Evolutionary conservation across 2,888 invertebrate genomes (phyloP).

Genomic region (Lepetodrilus schrolli): DNA sequence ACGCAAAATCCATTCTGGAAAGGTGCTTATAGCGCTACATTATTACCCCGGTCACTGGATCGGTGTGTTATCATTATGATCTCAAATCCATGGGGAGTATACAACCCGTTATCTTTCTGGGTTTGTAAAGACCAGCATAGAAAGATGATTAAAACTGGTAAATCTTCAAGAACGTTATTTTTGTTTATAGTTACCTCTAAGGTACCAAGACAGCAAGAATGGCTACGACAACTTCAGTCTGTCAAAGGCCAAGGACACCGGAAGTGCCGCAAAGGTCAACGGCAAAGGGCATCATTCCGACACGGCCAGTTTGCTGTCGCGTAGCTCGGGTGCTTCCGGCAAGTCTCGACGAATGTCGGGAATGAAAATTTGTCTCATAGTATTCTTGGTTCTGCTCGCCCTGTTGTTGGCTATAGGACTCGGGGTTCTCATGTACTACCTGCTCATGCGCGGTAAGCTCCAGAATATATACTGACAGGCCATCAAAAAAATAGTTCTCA

Average conservation of each 20-base stretch:
- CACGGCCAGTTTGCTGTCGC: constrained; percentile 36
- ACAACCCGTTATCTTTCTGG: no score
- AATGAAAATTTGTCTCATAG: constrained; percentile 31
- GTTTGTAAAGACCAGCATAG: not conserved
- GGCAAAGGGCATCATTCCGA: constrained; percentile 33
- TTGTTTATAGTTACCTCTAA: not conserved
- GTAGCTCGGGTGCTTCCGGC: constrained; percentile 31
- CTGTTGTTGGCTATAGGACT: constrained; percentile 39
- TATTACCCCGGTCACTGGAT: no score
- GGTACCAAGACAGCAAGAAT: not conserved
- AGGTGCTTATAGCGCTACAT: no score
- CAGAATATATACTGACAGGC: not conserved
- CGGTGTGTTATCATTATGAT: no score
- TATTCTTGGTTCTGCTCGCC: constrained; percentile 39
- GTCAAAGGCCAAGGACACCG: constrained; percentile 13
- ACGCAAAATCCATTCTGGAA: no score
- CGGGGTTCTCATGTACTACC: constrained; percentile 42
- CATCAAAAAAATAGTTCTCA: no score
- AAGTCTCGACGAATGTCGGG: constrained; percentile 28
- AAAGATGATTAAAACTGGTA: not conserved
- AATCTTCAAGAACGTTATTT: not conserved
- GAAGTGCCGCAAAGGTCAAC: constrained; percentile 26
- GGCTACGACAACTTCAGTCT: constrained; percentile 18
- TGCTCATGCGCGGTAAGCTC: constrained; percentile 36
- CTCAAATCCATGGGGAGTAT: no score